Evolutionary conservation across 2,797 vertebrate genomes (phyloP).

Genomic region (Gadopsis bispinosus): DNA sequence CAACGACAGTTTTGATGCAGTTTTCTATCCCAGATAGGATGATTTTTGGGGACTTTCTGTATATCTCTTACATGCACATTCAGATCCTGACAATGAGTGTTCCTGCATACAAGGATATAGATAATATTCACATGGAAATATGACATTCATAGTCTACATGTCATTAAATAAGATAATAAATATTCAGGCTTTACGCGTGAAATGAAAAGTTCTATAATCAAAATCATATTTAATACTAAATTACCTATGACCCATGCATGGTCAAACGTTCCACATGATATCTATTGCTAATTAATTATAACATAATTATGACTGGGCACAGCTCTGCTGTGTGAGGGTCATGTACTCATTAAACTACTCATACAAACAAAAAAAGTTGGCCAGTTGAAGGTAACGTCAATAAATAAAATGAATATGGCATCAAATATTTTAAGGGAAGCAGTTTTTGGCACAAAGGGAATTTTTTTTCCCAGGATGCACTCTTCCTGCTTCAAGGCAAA

Average conservation of each 20-base stretch:
- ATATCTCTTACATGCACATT: background rate
- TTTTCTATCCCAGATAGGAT: background rate
- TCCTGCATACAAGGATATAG: background rate
- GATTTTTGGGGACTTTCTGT: too few relatives aligned
- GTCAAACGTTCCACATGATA: background rate
- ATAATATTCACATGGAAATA: background rate
- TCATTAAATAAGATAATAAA: background rate
- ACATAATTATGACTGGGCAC: background rate
- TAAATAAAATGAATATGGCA: conserved; percentile 13
- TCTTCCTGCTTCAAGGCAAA: conserved; percentile 13
- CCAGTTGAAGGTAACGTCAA: background rate
- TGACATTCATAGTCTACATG: background rate
- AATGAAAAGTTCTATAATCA: background rate
- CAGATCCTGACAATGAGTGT: background rate
- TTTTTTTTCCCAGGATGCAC: conserved; percentile 17
- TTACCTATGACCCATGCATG: background rate
- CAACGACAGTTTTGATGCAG: background rate
- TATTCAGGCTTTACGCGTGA: background rate
- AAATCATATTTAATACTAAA: background rate
- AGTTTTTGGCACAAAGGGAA: background rate
- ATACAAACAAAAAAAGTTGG: background rate
- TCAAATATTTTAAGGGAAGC: background rate
- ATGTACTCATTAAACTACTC: background rate
- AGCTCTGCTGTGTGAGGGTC: background rate
- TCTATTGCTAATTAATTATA: background rate